A percentile compares a stretch with the other conserved stretches of the same genome.
Conservation (phyloP, 1,140 invertebrate genomes). For the Wiebesia pumilae region DNA sequence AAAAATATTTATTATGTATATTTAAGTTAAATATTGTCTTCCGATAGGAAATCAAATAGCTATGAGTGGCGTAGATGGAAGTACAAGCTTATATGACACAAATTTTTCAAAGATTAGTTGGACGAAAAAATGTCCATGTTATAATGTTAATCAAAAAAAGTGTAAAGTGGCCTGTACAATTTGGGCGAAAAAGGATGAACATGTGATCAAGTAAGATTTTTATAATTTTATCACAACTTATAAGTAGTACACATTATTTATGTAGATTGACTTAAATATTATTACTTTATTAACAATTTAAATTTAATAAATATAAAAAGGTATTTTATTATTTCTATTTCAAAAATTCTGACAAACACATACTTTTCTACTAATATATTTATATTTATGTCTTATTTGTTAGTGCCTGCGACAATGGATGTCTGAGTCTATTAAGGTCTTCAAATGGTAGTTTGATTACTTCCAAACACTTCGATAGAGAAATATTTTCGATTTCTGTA, state of each 20-base stretch:
- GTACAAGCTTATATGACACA: constrained; percentile 12
- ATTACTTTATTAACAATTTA: background rate
- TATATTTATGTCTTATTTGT: background rate
- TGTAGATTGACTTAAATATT: background rate
- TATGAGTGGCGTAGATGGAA: constrained; percentile 29
- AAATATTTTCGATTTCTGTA: constrained; percentile 54
- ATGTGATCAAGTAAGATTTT: constrained; percentile 58
- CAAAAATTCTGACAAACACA: background rate
- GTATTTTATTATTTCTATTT: background rate
- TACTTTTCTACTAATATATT: background rate
- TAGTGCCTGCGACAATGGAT: constrained; percentile 50
- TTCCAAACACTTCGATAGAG: background rate
- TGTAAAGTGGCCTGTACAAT: constrained; percentile 51
- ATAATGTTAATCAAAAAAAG: background rate
- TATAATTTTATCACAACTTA: background rate
- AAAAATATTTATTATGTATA: too few species aligned
- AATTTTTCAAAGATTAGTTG: background rate
- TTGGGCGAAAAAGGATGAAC: constrained; percentile 58
- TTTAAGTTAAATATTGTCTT: background rate
- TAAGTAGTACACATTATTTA: background rate
- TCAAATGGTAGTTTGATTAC: constrained; percentile 11
- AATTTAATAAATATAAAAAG: background rate
- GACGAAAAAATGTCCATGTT: constrained; percentile 6
- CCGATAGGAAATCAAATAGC: constrained; percentile 12
- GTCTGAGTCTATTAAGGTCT: constrained; percentile 17